Evolutionary conservation across 1,140 invertebrate genomes (phyloP).

Genomic region (Meloidogyne exigua): DNA sequence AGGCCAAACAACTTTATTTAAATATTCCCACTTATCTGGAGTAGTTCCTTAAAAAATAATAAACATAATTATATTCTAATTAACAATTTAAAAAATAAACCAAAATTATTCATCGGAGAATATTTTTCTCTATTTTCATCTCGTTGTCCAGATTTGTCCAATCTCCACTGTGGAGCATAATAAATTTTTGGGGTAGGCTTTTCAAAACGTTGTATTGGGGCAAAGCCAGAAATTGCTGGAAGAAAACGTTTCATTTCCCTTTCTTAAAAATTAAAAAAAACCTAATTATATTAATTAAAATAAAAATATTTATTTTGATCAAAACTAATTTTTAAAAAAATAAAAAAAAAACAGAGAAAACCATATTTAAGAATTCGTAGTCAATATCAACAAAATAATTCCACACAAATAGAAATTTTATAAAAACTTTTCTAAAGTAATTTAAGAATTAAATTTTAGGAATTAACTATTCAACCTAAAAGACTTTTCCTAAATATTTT

Average conservation of each 20-base stretch:
- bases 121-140: slow-evolving; percentile 33
- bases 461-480: too few species aligned
- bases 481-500: too few species aligned
- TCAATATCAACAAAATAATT: too few species aligned
- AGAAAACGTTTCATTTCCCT: slow-evolving; percentile 4
- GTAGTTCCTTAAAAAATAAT: slow-evolving; percentile 32
- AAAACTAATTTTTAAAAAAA: too few species aligned
- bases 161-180: slow-evolving; percentile 61
- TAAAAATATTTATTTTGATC: not conserved
- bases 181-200: slow-evolving; percentile 52
- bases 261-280: not conserved
- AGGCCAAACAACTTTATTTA: slow-evolving; percentile 64
- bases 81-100: not conserved
- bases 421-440: too few species aligned
- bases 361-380: too few species aligned
- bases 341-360: too few species aligned
- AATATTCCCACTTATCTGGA: slow-evolving; percentile 63
- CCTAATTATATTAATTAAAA: not conserved
- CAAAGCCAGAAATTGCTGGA: slow-evolving; percentile 15
- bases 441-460: too few species aligned
- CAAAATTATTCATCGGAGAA: slow-evolving; percentile 47
- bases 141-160: slow-evolving; percentile 40
- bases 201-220: slow-evolving; percentile 57
- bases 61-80: too few species aligned
- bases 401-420: too few species aligned